These are phyloP conservation scores for Tipula lateralis DNA, from an alignment of 2,888 invertebrate genomes.

Conservation along the genomic window DNA sequence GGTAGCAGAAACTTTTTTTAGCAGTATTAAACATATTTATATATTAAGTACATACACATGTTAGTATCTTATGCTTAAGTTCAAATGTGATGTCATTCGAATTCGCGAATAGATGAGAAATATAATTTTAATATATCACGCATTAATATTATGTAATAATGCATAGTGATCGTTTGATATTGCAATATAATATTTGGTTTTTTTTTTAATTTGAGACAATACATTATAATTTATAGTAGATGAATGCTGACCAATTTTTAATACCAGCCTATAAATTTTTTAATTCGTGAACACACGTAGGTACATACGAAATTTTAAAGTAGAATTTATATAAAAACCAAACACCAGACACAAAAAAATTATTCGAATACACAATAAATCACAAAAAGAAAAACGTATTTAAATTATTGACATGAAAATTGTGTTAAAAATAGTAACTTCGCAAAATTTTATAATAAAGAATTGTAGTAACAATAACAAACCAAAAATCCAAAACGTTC, in stretches of 20 bases:
- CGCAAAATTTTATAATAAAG: background rate
- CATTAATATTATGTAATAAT: too few relatives aligned
- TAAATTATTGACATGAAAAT: background rate
- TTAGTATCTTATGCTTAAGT: background rate
- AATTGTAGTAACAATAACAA: background rate
- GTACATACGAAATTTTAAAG: too few relatives aligned
- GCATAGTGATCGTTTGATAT: too few relatives aligned
- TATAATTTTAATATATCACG: too few relatives aligned
- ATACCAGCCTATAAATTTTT: too few relatives aligned
- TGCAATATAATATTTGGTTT: too few relatives aligned
- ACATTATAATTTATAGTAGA: background rate
- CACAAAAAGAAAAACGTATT: background rate
- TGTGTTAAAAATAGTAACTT: slow-evolving; percentile 24
- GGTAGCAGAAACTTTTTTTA: too few relatives aligned
- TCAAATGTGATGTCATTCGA: background rate
- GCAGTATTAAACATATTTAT: too few relatives aligned
- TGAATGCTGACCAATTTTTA: background rate
- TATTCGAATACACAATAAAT: background rate
- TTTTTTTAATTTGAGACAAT: too few relatives aligned
- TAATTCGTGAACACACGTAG: too few relatives aligned
- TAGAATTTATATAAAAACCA: background rate
- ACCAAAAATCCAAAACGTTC: background rate
- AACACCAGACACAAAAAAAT: background rate
- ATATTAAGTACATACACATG: too few relatives aligned
- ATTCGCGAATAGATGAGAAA: background rate